Evolutionary conservation across 1,140 invertebrate genomes (phyloP).

Genomic region (Diplogasteroides magnus): DNA sequence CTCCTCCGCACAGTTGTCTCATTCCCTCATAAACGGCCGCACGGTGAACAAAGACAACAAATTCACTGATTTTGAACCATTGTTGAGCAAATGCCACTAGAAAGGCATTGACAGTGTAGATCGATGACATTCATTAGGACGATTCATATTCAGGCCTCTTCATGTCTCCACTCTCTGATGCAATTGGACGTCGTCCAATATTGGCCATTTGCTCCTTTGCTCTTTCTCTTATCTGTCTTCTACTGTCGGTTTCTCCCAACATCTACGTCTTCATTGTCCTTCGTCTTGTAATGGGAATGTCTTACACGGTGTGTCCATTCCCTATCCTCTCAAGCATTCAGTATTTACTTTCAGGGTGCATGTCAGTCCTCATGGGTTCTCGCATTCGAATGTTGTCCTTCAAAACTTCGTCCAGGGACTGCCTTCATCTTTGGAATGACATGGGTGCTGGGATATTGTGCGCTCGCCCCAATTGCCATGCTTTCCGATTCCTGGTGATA

Average conservation of each 20-base stretch:
- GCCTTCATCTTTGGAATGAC: conserved; percentile 41
- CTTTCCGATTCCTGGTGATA: conserved; percentile 16
- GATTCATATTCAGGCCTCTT: neutral
- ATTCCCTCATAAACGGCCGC: too few species aligned
- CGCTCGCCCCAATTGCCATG: conserved; percentile 24
- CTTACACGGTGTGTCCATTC: neutral
- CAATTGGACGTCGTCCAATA: neutral
- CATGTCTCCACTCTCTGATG: neutral
- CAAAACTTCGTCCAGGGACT: conserved; percentile 38
- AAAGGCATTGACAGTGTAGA: too few species aligned
- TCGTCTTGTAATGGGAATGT: neutral
- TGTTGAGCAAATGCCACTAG: too few species aligned
- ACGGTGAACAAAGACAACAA: too few species aligned
- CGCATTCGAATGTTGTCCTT: conserved; percentile 20
- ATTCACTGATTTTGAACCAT: too few species aligned
- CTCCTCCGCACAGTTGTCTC: too few species aligned
- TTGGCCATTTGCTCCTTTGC: neutral
- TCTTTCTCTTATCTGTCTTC: neutral
- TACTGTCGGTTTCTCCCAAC: neutral
- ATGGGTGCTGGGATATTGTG: conserved; percentile 45
- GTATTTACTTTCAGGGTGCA: neutral
- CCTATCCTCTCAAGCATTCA: neutral
- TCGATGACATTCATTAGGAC: too few species aligned
- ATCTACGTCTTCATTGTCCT: neutral
- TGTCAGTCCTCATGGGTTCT: neutral